Conservation (phyloP, 2,113 vertebrate genomes). For the Mirza zaza region DNA sequence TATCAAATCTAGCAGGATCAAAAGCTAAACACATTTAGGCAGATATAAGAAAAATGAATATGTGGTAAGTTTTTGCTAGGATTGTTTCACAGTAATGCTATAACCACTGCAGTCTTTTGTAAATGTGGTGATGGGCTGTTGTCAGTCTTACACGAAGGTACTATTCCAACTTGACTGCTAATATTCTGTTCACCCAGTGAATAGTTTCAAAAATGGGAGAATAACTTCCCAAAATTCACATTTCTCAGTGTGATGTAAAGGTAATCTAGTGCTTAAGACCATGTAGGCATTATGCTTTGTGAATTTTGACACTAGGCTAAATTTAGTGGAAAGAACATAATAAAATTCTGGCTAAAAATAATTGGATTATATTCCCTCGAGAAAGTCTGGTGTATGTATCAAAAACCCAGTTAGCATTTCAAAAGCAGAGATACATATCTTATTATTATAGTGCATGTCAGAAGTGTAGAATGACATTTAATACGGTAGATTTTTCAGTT, state of each 20-base stretch:
- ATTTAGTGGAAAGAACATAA: conserved; percentile 77
- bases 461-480: conserved; percentile 66
- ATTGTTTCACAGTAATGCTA: background rate
- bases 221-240: background rate
- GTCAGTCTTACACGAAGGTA: background rate
- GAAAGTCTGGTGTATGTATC: conserved; percentile 66
- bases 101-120: background rate
- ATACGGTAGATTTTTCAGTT: conserved; percentile 60
- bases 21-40: background rate
- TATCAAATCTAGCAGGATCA: conserved; percentile 24
- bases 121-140: background rate
- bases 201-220: background rate
- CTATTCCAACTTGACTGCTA: conserved; percentile 32
- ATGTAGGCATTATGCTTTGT: conserved; percentile 44
- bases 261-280: conserved; percentile 56
- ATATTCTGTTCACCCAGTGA: background rate
- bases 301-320: conserved; percentile 69
- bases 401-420: conserved; percentile 76
- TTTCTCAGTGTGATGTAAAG: conserved; percentile 35
- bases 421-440: conserved; percentile 63
- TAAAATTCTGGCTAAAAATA: conserved; percentile 69
- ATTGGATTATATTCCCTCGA: conserved; percentile 75
- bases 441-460: conserved; percentile 68
- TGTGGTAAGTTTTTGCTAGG: background rate
- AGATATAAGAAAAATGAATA: background rate